Percentiles rank a stretch among this genome's conserved stretches.
Conservation (phyloP, 2,888 invertebrate species). For the Lithophane socia region DNA sequence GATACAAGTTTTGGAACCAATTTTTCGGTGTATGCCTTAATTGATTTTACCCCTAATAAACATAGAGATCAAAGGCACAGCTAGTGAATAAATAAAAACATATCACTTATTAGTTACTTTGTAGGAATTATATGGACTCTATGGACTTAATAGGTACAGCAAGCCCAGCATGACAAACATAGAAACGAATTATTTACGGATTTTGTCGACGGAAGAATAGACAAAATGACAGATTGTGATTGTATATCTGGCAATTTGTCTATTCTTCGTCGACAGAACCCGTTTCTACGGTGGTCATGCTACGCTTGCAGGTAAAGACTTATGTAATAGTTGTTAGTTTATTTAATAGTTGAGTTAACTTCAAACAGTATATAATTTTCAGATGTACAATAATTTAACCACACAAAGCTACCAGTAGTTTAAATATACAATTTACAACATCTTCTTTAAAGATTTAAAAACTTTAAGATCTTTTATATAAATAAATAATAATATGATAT, state of each 20-base stretch:
- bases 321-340: slow-evolving; percentile 24
- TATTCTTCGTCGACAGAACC: too few species aligned
- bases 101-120: slow-evolving; percentile 46
- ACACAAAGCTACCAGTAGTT: slow-evolving; percentile 50
- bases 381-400: slow-evolving; percentile 54
- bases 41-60: slow-evolving; percentile 48
- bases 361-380: slow-evolving; percentile 43
- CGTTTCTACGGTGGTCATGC: too few species aligned
- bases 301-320: slow-evolving; percentile 18
- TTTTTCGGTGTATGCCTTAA: slow-evolving; percentile 40
- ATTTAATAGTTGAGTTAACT: slow-evolving; percentile 39
- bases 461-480: slow-evolving; percentile 46
- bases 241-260: too few species aligned
- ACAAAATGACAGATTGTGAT: too few species aligned
- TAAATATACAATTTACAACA: slow-evolving; percentile 59
- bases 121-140: slow-evolving; percentile 52
- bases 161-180: too few species aligned
- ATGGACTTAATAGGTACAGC: slow-evolving; percentile 48
- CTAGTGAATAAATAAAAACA: slow-evolving; percentile 62
- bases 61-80: slow-evolving; percentile 67
- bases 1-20: slow-evolving; percentile 33
- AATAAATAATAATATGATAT: slow-evolving; percentile 40
- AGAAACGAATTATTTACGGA: too few species aligned
- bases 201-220: too few species aligned
- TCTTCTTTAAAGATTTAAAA: slow-evolving; percentile 44